Conservation (phyloP, 2,888 invertebrate genomes). For the Ichneumon xanthorius region DNA sequence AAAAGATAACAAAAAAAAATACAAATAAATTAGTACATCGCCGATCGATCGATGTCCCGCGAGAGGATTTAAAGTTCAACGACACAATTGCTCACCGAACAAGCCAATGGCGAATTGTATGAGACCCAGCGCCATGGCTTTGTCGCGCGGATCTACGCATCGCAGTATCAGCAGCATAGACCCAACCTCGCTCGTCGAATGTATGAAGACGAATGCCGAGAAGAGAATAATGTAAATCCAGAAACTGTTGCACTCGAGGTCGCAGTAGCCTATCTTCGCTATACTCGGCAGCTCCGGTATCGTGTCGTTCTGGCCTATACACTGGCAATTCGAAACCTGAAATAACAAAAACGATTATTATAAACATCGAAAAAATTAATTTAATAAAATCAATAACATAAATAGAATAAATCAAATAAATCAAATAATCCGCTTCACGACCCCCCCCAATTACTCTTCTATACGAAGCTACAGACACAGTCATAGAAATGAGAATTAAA, state of each 20-base stretch:
- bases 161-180: slow-evolving; percentile 95
- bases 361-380: neutral
- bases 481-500: too few relatives aligned
- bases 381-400: neutral
- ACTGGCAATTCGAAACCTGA: slow-evolving; percentile 86
- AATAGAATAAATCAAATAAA: neutral
- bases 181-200: slow-evolving; percentile 97
- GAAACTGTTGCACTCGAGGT: slow-evolving; percentile 92
- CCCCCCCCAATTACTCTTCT: too few relatives aligned
- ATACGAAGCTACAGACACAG: too few relatives aligned
- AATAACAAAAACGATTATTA: slow-evolving; percentile 36
- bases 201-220: slow-evolving; percentile 95
- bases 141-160: slow-evolving; percentile 96
- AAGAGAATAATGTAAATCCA: slow-evolving; percentile 93
- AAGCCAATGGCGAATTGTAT: slow-evolving; percentile 97
- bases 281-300: slow-evolving; percentile 82
- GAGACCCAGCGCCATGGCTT: slow-evolving; percentile 97
- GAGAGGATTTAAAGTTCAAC: slow-evolving; percentile 12
- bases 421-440: too few relatives aligned
- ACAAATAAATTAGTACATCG: slow-evolving; percentile 3
- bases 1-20: slow-evolving; percentile 53
- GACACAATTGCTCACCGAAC: slow-evolving; percentile 88
- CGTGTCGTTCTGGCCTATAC: slow-evolving; percentile 82
- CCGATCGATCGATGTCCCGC: slow-evolving; percentile 10
- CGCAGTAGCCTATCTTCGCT: slow-evolving; percentile 93